These are phyloP conservation scores for Sylvicola cinctus DNA, from an alignment of 2,888 invertebrate genomes.

Conservation along the genomic window DNA sequence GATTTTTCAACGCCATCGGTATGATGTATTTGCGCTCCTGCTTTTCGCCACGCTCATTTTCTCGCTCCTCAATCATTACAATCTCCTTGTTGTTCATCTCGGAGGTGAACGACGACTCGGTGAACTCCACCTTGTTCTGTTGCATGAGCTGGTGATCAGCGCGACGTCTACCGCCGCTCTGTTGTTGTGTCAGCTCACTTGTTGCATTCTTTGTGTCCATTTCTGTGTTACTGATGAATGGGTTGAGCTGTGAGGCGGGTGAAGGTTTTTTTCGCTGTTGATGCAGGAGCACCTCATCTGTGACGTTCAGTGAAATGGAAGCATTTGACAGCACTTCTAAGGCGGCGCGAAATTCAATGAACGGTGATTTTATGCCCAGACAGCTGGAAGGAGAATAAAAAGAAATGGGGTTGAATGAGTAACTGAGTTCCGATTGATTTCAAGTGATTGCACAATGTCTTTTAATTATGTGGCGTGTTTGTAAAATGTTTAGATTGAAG, in stretches of 20 bases:
- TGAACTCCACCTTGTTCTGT: not conserved
- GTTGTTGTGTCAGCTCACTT: not conserved
- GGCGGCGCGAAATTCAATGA: slow-evolving; percentile 22
- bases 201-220: not conserved
- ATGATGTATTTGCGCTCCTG: slow-evolving; percentile 23
- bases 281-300: slow-evolving; percentile 17
- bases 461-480: too few species aligned
- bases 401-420: too few species aligned
- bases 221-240: too few species aligned
- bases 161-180: not conserved
- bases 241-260: too few species aligned
- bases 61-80: slow-evolving; percentile 3
- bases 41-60: slow-evolving; percentile 7
- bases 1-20: slow-evolving; percentile 24
- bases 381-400: slow-evolving; percentile 18
- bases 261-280: too few species aligned
- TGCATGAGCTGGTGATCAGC: not conserved
- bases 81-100: not conserved
- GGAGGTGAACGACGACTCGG: not conserved
- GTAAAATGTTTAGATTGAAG: too few species aligned
- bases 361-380: slow-evolving; percentile 23
- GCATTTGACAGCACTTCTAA: slow-evolving; percentile 21
- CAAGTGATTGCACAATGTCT: too few species aligned
- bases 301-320: slow-evolving; percentile 23
- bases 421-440: too few species aligned